Base-by-base conservation (phyloP, 2,113 vertebrate genomes). In the Scomber scombrus region DNA sequence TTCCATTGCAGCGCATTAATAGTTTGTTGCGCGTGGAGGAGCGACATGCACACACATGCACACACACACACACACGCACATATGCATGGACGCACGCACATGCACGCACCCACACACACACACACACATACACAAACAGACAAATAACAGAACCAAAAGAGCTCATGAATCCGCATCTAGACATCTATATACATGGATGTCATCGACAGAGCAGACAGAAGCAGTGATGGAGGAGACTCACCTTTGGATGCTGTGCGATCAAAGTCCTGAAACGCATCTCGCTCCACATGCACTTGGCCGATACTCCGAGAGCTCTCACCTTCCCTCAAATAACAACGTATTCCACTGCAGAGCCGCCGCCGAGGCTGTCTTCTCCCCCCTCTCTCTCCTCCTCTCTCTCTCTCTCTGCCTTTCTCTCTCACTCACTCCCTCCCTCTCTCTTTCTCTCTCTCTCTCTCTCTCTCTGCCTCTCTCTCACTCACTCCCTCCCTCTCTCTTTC, bases 341-440 rank as follows among this genome's bases (percentile, higher is more conserved):
- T 90, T 90, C 89, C 88, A 92, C 93, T 92, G 93, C 93, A 88
- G 92, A 93, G 89, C 88, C 81, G 87, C 87, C 75, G 91, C 88
- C 86, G 86, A 78, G 76, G 88, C 85, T 84, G 75, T 70, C 76
- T 81, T 50, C 75, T 76, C 70, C 58, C 58, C 31, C 84, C 74
- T 23, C 71, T 71, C 70, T 65, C 31, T n/a, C 64, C 49, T 29
- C 60, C 78, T 16, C 43, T 47, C 51, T 18, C 46, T 73, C 75
- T 51, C 79, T 46, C 74, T 55, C 19, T 50, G 76, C 50, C 63
- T 61, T 77, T 49, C 78, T 15, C 78, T 54, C 79, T 21, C 60
- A 26, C 70, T 69, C 70, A 43, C 64, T 58, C 70, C 69, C 81
- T 18, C 71, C 78, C 57, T 46, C 75, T 64, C 75, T 62, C 66